Conservation (phyloP, 2,113 vertebrate genomes). For the Salvelinus sp. region DNA sequence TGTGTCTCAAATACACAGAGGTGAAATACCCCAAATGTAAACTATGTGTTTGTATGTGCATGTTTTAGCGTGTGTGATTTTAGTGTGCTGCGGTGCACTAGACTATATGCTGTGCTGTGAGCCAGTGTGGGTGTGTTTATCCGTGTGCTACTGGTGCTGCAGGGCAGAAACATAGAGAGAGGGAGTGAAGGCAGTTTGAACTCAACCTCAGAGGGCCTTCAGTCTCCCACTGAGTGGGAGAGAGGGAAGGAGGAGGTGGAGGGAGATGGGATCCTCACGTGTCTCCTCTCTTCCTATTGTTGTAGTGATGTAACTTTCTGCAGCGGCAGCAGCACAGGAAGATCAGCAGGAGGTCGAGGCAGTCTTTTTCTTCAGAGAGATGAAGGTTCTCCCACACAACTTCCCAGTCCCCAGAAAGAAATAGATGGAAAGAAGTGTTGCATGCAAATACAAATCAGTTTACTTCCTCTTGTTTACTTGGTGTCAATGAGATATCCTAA, state of each 20-base stretch:
- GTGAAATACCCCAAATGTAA: too few relatives aligned
- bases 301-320: conserved; percentile 30
- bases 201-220: conserved; percentile 52
- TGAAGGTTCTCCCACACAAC: neutral
- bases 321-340: conserved; percentile 33
- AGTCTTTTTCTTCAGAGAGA: too few relatives aligned
- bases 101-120: conserved; percentile 8
- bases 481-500: neutral
- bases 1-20: conserved; percentile 24
- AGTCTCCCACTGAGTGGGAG: conserved; percentile 54
- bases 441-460: conserved; percentile 14
- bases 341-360: conserved; percentile 8
- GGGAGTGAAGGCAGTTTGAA: conserved; percentile 57
- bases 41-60: conserved; percentile 13
- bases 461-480: neutral
- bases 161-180: conserved; percentile 43
- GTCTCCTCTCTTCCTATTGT: conserved; percentile 36
- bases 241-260: conserved; percentile 4
- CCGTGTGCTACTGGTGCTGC: conserved; percentile 37
- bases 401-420: neutral
- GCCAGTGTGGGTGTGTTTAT: conserved; percentile 56
- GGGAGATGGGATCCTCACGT: conserved; percentile 5
- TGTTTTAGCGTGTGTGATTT: conserved; percentile 36
- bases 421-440: conserved; percentile 6
- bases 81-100: neutral